Evolutionary conservation across 2,888 invertebrate genomes (phyloP), one percentile per base, ranked within the genome.

Genomic region (Poecilobothrus nobilitatus): DNA sequence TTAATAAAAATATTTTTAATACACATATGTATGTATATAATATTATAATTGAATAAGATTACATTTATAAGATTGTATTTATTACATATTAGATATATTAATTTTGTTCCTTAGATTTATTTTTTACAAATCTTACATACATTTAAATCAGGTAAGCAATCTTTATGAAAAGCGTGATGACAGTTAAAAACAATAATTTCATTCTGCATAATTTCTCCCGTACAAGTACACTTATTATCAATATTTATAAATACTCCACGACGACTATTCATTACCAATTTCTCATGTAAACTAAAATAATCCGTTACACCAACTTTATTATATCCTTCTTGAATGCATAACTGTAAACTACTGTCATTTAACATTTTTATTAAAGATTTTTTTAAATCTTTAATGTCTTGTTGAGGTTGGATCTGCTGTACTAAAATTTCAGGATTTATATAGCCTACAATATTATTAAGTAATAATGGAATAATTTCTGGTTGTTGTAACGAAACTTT

Each of bases 281-380:
- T 91, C 74, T 92, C 89, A 77, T 95, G 91, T 65, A 95, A 83
- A 77, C 91, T 90, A 76, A 94, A 95, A 80, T 95, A 95, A 83
- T 97, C 96, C 3, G 89, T 87, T 1, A 94, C 87, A n/a, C 97
- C 86, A 71, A 97, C 94, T 77, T 92, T 89, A 76, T 93, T 91
- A 80, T 94, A 95, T 0, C 94, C 94, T 80, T 94, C 92, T 80
- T 95, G 91, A 27, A 95, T 89, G 67, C 64, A 74, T 78, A 89
- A 89, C 83, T 97, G 96, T 70, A 97, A 84, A 77, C 93, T 94
- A 80, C 95, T 97, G 80, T 98, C 98, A 75, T 92, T 91, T 83
- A 98, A 87, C 89, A 98, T 95, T 83, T 95, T 96, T 1, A 94
- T 94, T 12, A 98, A 84, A 0, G 96, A 93, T 76, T 92, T 90